Base-by-base conservation (phyloP, 2,797 vertebrate species). In the Poecilia picta region DNA sequence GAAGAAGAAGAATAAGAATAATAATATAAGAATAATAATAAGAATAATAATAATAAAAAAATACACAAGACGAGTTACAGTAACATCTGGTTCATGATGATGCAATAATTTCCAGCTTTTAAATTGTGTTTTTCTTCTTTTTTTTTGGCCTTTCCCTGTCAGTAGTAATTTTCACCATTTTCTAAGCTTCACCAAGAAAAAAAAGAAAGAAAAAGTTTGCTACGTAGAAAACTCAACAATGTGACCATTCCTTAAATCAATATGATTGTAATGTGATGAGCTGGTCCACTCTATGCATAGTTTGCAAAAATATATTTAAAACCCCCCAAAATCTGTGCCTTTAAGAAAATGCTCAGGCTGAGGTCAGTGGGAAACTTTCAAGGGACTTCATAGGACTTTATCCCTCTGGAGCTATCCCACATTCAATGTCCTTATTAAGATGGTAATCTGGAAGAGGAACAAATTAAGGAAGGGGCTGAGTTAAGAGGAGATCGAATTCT, bases 401-500 rank as follows among this genome's bases (percentile, higher is more conserved):
- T 53, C 55, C 77, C 57, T 80, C 59, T 78, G 73, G 47, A 71
- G 49, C 47, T 41, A 71, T 72, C 53, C 39, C 72, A 71, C 72
- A 83, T 81, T 59, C 83, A 88, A 25, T 86, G 77, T 83, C 73
- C 75, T 84, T 85, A 87, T 87, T 84, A 81, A 85, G 81, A 76
- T 81, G 75, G 79, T 87, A 78, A 91, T 92, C 90, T 92, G 80
- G 75, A 82, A 73, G 74, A 72, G 64, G 62, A 83, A 77, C 77
- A 81, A 81, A 77, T 82, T 73, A 80, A 86, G 73, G 80, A 85
- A 79, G 75, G 77, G 76, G 46, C 46, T 62, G 85, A 81, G 78
- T 85, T 81, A 80, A 78, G 80, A 87, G 43, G 83, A 89, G 79
- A 89, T 87, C 46, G 55, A 76, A 68, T 68, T 68, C 33, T 41